Evolutionary conservation across 2,113 vertebrate species (phyloP).

Genomic region (Catagonus wagneri): DNA sequence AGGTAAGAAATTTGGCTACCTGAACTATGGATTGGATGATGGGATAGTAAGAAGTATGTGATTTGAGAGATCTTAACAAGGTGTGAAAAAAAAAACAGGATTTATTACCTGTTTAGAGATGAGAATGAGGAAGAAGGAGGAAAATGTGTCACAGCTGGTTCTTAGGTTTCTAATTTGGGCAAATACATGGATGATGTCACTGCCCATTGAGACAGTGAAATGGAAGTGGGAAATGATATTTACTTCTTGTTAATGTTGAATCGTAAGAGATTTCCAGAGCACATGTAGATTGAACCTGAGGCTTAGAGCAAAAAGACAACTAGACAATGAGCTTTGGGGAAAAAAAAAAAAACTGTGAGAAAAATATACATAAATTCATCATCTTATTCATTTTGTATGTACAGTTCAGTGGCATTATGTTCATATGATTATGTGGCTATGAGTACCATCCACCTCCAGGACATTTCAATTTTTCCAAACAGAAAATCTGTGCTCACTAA

Average conservation of each 20-base stretch:
- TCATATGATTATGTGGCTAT: neutral
- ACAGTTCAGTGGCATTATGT: neutral
- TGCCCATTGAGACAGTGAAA: neutral
- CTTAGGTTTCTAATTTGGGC: neutral
- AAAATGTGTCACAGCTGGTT: neutral
- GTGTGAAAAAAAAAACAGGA: neutral
- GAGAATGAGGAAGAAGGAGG: neutral
- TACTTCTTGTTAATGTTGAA: neutral
- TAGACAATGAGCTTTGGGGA: neutral
- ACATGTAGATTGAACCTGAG: neutral
- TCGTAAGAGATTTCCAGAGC: neutral
- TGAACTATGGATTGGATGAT: neutral
- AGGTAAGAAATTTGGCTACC: neutral
- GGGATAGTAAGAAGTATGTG: neutral
- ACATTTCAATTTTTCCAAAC: neutral
- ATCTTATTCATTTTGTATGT: neutral
- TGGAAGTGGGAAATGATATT: neutral
- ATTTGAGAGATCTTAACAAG: neutral
- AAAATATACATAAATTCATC: neutral
- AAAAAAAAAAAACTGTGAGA: neutral
- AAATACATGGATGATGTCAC: neutral
- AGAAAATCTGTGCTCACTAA: neutral
- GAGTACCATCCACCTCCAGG: neutral
- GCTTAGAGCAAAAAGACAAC: neutral
- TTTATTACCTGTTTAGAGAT: neutral